Evolutionary conservation across 2,797 vertebrate species (phyloP).

Genomic region (Enteromius thamalakanensis): DNA sequence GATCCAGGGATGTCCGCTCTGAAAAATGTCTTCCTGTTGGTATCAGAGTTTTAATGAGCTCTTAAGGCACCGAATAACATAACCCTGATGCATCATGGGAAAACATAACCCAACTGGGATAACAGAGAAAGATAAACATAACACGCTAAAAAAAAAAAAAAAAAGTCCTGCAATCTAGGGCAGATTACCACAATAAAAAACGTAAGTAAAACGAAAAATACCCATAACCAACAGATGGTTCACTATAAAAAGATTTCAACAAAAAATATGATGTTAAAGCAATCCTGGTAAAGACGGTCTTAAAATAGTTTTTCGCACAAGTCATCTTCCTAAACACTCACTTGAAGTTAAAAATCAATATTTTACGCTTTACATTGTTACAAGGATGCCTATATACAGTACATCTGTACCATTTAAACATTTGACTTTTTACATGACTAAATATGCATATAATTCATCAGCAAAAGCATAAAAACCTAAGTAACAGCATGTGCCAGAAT

Average conservation of each 20-base stretch:
- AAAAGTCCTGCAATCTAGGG: slow-evolving; percentile 21
- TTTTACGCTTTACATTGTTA: neutral
- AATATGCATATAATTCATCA: neutral
- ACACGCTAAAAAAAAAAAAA: neutral
- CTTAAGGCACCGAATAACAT: neutral
- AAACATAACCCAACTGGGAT: neutral
- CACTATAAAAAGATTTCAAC: slow-evolving; percentile 5
- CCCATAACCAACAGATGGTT: slow-evolving; percentile 28
- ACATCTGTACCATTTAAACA: neutral
- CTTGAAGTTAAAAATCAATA: neutral
- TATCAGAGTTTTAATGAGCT: slow-evolving; percentile 29
- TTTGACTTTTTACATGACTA: neutral
- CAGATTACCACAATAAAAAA: neutral
- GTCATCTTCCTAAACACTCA: neutral
- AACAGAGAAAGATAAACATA: neutral
- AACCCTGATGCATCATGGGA: slow-evolving; percentile 7
- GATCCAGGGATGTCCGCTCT: neutral
- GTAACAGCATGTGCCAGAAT: neutral
- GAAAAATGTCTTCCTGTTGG: slow-evolving; percentile 8
- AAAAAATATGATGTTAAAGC: neutral
- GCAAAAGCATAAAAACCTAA: neutral
- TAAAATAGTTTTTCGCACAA: too few species aligned
- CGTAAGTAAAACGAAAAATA: slow-evolving; percentile 5
- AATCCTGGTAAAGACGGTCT: neutral
- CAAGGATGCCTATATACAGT: neutral